Evolutionary conservation across 2,113 vertebrate genomes (phyloP).

Genomic region (Chamaetylas fuelleborni): DNA sequence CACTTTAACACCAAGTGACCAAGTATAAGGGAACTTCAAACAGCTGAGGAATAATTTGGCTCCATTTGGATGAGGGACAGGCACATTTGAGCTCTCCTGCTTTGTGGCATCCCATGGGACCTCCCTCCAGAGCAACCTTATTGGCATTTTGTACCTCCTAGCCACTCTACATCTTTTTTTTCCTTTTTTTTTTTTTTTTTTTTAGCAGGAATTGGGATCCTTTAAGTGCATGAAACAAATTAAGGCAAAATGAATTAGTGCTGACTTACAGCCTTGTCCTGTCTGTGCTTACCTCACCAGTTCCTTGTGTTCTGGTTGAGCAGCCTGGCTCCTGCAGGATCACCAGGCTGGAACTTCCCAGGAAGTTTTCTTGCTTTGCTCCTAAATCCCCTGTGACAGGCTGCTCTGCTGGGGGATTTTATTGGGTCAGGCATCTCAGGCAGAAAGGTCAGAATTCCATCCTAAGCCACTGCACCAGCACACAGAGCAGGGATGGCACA

Average conservation of each 20-base stretch:
- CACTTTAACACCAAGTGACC: background rate
- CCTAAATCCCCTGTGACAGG: background rate
- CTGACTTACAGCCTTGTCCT: background rate
- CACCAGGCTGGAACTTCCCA: background rate
- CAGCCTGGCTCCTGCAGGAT: background rate
- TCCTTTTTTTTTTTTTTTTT: background rate
- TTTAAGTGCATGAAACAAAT: background rate
- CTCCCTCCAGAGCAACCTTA: background rate
- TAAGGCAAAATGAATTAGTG: background rate
- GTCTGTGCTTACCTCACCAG: background rate
- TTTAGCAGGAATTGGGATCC: background rate
- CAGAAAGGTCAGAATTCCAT: background rate
- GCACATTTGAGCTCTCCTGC: background rate
- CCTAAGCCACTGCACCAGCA: background rate
- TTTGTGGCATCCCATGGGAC: background rate
- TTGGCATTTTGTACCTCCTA: background rate
- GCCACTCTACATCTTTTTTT: background rate
- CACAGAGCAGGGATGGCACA: too few species aligned
- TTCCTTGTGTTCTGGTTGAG: background rate
- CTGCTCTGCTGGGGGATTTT: background rate
- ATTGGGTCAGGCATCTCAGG: background rate
- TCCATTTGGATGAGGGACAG: background rate
- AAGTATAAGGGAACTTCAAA: background rate
- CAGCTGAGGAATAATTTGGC: background rate
- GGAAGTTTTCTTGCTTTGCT: background rate